Conservation (phyloP, 2,888 invertebrate species). For the Mesorhabditis spiculigera region DNA sequence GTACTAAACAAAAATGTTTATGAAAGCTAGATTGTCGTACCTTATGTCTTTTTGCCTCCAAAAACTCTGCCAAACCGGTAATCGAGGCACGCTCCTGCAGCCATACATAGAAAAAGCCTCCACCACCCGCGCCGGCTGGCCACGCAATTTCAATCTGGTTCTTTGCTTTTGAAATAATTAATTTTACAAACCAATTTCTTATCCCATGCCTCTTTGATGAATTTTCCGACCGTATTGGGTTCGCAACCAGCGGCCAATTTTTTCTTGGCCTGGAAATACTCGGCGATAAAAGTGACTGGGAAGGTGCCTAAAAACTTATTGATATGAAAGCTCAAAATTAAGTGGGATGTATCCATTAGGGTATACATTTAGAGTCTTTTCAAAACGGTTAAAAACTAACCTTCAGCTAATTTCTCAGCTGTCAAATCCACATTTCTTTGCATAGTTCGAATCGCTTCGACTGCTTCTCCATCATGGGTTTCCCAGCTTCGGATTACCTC, state of each 20-base stretch:
- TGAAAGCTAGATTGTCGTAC: too few species aligned
- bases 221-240: slow-evolving; percentile 29
- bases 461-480: slow-evolving; percentile 18
- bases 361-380: neutral
- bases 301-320: slow-evolving; percentile 22
- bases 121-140: slow-evolving; percentile 52
- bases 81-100: slow-evolving; percentile 15
- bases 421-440: slow-evolving; percentile 20
- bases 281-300: slow-evolving; percentile 24
- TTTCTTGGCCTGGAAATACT: slow-evolving; percentile 42
- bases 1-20: too few species aligned
- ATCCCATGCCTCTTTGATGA: slow-evolving; percentile 22
- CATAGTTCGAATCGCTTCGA: slow-evolving; percentile 14
- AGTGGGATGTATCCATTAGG: neutral
- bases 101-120: slow-evolving; percentile 45
- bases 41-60: too few species aligned
- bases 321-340: slow-evolving; percentile 1
- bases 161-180: neutral
- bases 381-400: neutral
- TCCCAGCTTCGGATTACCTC: slow-evolving; percentile 31
- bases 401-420: slow-evolving; percentile 16
- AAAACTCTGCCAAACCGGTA: too few species aligned
- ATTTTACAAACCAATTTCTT: slow-evolving; percentile 8
- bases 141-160: slow-evolving; percentile 30
- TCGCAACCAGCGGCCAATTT: slow-evolving; percentile 38